Base-by-base conservation (phyloP, 2,888 invertebrate genomes). In the Strigamia crassipes region DNA sequence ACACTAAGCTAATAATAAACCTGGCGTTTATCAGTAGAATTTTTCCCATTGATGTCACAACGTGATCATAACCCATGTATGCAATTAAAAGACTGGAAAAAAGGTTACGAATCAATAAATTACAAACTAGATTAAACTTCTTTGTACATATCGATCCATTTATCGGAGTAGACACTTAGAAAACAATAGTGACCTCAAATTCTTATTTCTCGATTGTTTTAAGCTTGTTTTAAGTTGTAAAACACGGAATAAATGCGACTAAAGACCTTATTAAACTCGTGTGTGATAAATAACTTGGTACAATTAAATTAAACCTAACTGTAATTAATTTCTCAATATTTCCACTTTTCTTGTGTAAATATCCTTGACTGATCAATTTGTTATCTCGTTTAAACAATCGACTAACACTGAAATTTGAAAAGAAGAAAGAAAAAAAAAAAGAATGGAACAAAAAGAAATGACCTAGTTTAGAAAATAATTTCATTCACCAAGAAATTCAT, bases 391-490 rank as follows among this genome's bases (percentile, higher is more conserved):
- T 46, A 9, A 56, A 56, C n/a, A 56, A 56, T 56, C 56, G n/a
- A 56, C 21, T 56, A 21, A 56, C 21, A 56, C 18, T 56, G 9
- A 56, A 56, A 18, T 56, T 51, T n/a, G 15, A 9, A 18, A 9
- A 9, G 15, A 46, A 46, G 18, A 51, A 51, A 56, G 6, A 6
- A 38, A 38, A 38, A 6, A 2, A 6, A 38, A 38, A 38, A 38
- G 6, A 38, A 9, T 38, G 1, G 38, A 38, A 38, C 38, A 38
- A 38, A 38, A 38, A 38, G 38, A 38, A 56, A 56, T 56, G 56
- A 56, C 56, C 56, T 56, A 56, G 56, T 56, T 56, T 18, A 56
- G 56, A 56, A 51, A 46, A 46, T 46, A 46, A n/a, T 46, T 46
- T 46, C 46, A 42, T 42, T 46, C 46, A 46, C 13, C 15, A 46